Conservation (phyloP, 2,113 vertebrate genomes). For the Oxygymnocypris stewartii region DNA sequence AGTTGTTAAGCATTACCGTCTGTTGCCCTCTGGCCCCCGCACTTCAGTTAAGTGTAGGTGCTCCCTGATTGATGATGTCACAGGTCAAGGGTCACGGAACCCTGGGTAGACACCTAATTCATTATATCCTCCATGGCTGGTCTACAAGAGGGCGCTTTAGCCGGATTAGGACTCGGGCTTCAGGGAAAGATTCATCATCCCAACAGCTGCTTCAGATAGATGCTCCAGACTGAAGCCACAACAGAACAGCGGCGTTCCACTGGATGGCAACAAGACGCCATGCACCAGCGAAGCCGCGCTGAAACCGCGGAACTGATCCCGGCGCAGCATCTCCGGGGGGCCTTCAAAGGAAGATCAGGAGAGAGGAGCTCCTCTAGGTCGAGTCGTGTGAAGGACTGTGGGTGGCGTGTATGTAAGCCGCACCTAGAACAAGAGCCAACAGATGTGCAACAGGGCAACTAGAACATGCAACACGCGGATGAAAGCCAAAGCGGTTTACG, state of each 20-base stretch:
- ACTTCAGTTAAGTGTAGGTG: slow-evolving; percentile 82
- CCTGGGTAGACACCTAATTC: slow-evolving; percentile 94
- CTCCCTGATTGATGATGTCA: slow-evolving; percentile 92
- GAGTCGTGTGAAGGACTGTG: slow-evolving; percentile 26
- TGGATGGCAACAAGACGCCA: slow-evolving; percentile 24
- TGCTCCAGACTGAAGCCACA: slow-evolving; percentile 23
- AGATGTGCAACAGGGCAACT: slow-evolving; percentile 7
- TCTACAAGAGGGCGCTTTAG: slow-evolving; percentile 78
- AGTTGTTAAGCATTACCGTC: slow-evolving; percentile 71
- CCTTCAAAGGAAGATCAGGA: neutral
- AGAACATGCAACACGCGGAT: slow-evolving; percentile 11
- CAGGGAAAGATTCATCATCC: slow-evolving; percentile 84
- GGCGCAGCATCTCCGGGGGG: slow-evolving; percentile 12
- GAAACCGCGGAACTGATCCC: slow-evolving; percentile 17
- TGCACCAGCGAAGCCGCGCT: slow-evolving; percentile 16
- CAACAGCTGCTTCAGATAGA: slow-evolving; percentile 60
- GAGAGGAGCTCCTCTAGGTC: neutral
- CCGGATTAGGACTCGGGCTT: slow-evolving; percentile 78
- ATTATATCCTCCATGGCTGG: slow-evolving; percentile 89
- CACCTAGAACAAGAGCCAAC: slow-evolving; percentile 18
- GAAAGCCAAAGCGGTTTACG: neutral
- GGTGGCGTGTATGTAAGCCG: slow-evolving; percentile 30
- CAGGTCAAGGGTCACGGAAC: slow-evolving; percentile 85
- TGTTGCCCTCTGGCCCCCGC: slow-evolving; percentile 69
- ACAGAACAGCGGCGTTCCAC: slow-evolving; percentile 20